Percentiles rank a stretch among this genome's conserved stretches.
phyloP scores from a whole-genome alignment of 2,888 invertebrate genomes.

The Nipponacmea schrenckii region DNA sequence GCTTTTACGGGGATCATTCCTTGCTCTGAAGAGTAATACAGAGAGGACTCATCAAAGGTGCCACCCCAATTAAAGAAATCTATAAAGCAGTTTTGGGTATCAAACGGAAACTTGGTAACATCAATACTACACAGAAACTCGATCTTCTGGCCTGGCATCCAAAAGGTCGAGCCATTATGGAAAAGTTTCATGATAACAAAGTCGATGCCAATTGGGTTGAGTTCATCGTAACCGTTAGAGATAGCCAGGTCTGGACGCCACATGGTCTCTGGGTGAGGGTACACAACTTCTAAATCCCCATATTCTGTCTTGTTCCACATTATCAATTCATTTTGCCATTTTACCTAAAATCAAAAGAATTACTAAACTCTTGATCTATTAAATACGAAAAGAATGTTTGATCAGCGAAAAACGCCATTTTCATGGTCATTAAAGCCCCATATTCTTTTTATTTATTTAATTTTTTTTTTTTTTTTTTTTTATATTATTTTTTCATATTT shows the following conservation, averaged over 20 bases:
- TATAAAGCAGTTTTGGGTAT: neutral
- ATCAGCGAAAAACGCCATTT: too few species aligned
- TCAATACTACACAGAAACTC: neutral
- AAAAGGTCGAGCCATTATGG: neutral
- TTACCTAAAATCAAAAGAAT: neutral
- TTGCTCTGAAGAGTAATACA: neutral
- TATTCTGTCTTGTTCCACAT: neutral
- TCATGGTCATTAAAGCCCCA: too few species aligned
- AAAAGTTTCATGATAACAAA: neutral
- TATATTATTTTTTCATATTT: too few species aligned
- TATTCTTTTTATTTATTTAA: too few species aligned
- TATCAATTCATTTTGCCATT: neutral
- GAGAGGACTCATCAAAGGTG: neutral
- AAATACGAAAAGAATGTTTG: too few species aligned
- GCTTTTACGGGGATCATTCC: neutral
- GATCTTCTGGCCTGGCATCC: neutral
- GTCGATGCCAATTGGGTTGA: neutral
- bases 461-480: too few species aligned
- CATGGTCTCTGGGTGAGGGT: neutral
- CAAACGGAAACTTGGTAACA: neutral
- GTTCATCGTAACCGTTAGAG: neutral
- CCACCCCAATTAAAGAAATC: neutral
- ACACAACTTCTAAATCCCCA: neutral
- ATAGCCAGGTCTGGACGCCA: neutral
- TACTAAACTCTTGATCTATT: too few species aligned